These are phyloP conservation scores for Sitta europaea DNA, from an alignment of 2,113 vertebrate genomes.

Conservation along the genomic window DNA sequence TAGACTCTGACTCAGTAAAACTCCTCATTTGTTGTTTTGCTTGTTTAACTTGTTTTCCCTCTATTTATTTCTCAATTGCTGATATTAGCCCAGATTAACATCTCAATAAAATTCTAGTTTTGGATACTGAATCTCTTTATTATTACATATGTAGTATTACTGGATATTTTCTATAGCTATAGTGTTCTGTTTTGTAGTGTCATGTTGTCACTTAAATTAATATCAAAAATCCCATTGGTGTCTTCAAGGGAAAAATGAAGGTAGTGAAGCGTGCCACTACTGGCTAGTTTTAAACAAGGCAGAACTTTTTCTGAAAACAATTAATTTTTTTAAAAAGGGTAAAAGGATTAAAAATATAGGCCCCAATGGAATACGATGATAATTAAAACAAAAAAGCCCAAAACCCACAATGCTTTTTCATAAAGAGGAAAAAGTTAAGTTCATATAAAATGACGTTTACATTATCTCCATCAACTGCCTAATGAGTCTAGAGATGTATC, in stretches of 20 bases:
- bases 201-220: not conserved
- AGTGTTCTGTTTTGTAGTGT: not conserved
- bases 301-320: not conserved
- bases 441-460: not conserved
- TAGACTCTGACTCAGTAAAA: not conserved
- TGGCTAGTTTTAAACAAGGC: not conserved
- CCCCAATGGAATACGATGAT: not conserved
- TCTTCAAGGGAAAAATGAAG: not conserved
- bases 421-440: not conserved
- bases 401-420: not conserved
- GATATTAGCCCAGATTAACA: not conserved
- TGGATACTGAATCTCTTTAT: not conserved
- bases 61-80: not conserved
- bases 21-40: not conserved
- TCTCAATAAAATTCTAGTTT: not conserved
- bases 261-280: not conserved
- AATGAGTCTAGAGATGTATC: not conserved
- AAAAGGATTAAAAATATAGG: not conserved
- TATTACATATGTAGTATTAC: not conserved
- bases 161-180: not conserved
- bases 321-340: not conserved
- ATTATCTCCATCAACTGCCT: not conserved
- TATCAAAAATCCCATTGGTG: not conserved
- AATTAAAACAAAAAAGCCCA: not conserved
- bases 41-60: not conserved